Conservation (phyloP, 2,113 vertebrate species). For the Macheiramphus alcinus region DNA sequence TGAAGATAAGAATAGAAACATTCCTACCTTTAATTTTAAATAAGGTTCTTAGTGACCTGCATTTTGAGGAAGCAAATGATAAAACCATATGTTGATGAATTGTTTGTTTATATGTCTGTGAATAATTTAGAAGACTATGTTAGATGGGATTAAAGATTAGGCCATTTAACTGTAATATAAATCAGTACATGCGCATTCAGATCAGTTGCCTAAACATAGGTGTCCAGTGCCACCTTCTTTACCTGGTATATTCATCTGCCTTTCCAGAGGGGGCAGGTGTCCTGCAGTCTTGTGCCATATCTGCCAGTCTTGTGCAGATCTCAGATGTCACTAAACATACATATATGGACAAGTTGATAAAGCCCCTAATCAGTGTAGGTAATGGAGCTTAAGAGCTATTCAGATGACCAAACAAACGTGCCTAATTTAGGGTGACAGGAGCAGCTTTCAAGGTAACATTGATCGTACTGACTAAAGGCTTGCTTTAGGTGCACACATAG, state of each 20-base stretch:
- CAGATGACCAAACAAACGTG: background rate
- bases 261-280: background rate
- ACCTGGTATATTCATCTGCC: background rate
- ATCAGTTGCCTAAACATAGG: background rate
- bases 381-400: background rate
- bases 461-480: rapidly evolving
- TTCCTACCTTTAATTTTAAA: background rate
- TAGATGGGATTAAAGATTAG: background rate
- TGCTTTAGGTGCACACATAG: background rate
- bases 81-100: background rate
- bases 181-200: background rate
- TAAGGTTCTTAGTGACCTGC: background rate
- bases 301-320: background rate
- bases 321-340: background rate
- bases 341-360: background rate
- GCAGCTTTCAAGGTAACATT: background rate
- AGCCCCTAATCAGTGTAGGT: background rate
- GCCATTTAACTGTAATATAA: background rate
- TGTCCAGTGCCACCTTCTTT: background rate
- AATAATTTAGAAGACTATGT: background rate
- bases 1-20: background rate
- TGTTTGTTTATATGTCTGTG: background rate
- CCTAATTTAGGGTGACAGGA: background rate
- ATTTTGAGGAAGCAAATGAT: background rate
- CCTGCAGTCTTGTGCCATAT: background rate